Percentiles rank a stretch among this genome's conserved stretches.
phyloP scores from a whole-genome alignment of 2,113 vertebrate genomes.

The Ploceus nigricollis region DNA sequence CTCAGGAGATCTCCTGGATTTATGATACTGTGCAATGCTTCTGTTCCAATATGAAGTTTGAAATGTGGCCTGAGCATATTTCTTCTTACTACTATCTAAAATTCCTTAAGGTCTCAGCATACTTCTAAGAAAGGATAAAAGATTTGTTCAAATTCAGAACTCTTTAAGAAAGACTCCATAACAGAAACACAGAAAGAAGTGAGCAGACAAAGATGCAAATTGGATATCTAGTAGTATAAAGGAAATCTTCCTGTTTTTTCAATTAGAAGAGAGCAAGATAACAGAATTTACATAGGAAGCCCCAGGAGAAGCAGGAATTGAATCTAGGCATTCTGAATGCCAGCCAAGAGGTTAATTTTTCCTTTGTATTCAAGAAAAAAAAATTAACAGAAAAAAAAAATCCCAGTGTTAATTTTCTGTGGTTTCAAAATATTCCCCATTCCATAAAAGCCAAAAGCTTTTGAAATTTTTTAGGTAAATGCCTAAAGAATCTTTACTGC shows the following conservation, averaged over 20 bases:
- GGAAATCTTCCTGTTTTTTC: neutral
- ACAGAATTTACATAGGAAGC: neutral
- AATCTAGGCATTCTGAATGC: neutral
- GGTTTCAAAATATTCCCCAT: neutral
- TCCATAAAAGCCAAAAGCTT: neutral
- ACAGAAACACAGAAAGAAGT: neutral
- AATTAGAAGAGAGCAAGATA: neutral
- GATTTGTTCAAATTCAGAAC: neutral
- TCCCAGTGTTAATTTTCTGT: neutral
- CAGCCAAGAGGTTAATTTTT: neutral
- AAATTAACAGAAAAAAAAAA: neutral
- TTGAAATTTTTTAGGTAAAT: neutral
- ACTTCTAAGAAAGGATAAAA: neutral
- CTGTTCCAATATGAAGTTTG: neutral
- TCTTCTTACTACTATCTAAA: neutral
- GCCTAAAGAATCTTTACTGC: neutral
- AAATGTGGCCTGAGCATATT: neutral
- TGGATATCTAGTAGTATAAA: neutral
- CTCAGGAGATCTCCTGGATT: neutral
- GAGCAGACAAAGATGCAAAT: neutral
- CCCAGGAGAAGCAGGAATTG: neutral
- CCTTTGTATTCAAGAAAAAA: neutral
- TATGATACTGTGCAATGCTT: rapidly evolving
- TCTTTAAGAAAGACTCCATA: neutral
- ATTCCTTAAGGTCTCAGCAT: neutral